phyloP scores from a whole-genome alignment of 2,888 invertebrate genomes.

The Sinhomidia bicolor region DNA sequence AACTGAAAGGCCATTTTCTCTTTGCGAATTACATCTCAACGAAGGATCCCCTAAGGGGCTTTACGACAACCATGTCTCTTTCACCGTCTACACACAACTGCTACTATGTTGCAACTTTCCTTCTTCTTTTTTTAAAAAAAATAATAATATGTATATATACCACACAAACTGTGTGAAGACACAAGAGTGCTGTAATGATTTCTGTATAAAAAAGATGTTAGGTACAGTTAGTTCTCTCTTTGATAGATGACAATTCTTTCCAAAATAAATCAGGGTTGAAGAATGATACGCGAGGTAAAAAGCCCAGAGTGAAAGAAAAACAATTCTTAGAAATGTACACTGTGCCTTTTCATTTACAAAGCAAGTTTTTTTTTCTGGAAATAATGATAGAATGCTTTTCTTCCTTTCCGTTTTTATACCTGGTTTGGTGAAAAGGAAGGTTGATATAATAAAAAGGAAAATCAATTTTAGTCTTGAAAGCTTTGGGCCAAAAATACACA shows the following conservation, averaged over 20 bases:
- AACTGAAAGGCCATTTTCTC: constrained; percentile 61
- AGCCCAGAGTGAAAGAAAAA: background rate
- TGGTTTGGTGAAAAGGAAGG: too few species aligned
- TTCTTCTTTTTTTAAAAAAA: background rate
- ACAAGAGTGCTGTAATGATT: background rate
- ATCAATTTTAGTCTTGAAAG: constrained; percentile 18
- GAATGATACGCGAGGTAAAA: background rate
- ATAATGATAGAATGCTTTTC: constrained; percentile 6
- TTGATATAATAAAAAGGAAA: background rate
- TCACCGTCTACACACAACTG: background rate
- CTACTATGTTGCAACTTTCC: background rate
- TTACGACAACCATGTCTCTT: constrained; percentile 24
- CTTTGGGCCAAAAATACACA: background rate
- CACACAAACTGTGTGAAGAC: background rate
- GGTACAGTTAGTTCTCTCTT: constrained; percentile 8
- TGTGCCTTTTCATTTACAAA: background rate
- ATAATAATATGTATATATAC: background rate
- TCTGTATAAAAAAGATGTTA: background rate
- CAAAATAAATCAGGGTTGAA: constrained; percentile 60
- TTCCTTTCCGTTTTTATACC: background rate
- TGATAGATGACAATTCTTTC: constrained; percentile 58
- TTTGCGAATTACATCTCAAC: constrained; percentile 59
- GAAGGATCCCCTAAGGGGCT: constrained; percentile 56
- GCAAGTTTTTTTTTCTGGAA: constrained; percentile 17
- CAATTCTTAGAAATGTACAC: background rate